phyloP scores from a whole-genome alignment of 1,140 invertebrate genomes.

The Limonius californicus region DNA sequence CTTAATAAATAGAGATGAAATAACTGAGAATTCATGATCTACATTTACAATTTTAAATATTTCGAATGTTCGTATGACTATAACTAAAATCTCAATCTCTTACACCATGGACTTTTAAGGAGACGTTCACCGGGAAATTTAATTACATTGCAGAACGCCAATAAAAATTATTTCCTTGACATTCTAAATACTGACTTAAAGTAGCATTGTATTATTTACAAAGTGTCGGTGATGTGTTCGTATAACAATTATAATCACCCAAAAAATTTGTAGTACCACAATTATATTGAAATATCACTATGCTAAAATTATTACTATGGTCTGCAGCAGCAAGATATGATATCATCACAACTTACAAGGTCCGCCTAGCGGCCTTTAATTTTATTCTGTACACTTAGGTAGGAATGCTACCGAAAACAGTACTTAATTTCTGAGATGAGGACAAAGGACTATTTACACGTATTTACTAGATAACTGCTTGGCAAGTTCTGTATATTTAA shows the following conservation, averaged over 20 bases:
- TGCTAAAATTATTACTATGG: constrained; percentile 10
- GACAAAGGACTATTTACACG: constrained; percentile 58
- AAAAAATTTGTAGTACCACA: constrained; percentile 39
- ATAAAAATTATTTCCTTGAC: constrained; percentile 4
- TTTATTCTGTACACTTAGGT: constrained; percentile 13
- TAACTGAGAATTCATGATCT: constrained; percentile 11
- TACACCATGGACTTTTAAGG: constrained; percentile 8
- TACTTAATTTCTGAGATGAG: constrained; percentile 25
- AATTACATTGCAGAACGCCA: constrained; percentile 7
- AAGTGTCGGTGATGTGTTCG: constrained; percentile 32
- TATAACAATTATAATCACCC: constrained; percentile 48
- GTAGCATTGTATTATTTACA: constrained; percentile 27
- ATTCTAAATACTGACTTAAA: constrained; percentile 14
- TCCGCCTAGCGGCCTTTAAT: constrained; percentile 34
- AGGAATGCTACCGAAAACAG: constrained; percentile 35
- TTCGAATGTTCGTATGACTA: constrained; percentile 13
- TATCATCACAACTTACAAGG: constrained; percentile 46
- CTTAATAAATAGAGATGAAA: constrained; percentile 13
- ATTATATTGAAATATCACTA: constrained; percentile 21
- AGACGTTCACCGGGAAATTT: constrained; percentile 4
- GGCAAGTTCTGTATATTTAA: constrained; percentile 94
- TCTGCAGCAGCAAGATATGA: constrained; percentile 46
- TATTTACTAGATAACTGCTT: constrained; percentile 96
- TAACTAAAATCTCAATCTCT: constrained; percentile 10
- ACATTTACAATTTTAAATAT: constrained; percentile 6